Evolutionary conservation across 2,797 vertebrate genomes (phyloP).

Genomic region (Myotis planiceps): DNA sequence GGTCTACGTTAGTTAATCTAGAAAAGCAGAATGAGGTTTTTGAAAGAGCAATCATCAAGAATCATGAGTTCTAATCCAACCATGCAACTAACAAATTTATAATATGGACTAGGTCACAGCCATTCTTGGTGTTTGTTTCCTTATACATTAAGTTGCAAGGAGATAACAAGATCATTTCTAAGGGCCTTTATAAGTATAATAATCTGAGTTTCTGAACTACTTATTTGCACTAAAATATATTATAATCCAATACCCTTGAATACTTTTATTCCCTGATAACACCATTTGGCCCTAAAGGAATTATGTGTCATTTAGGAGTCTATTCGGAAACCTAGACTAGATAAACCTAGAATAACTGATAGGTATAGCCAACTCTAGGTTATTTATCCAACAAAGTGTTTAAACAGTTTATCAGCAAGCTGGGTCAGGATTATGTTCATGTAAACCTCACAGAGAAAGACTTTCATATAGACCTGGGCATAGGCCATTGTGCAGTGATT

Average conservation of each 20-base stretch:
- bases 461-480: neutral
- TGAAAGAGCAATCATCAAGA: neutral
- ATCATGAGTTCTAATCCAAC: neutral
- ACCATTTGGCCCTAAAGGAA: neutral
- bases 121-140: neutral
- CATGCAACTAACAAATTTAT: neutral
- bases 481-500: neutral
- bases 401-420: neutral
- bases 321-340: neutral
- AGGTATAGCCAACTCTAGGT: neutral
- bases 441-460: neutral
- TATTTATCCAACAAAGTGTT: neutral
- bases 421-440: neutral
- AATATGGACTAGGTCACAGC: neutral
- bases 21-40: neutral
- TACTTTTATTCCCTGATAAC: neutral
- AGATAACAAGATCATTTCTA: neutral
- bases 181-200: neutral
- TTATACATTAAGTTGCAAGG: neutral
- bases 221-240: neutral
- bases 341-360: neutral
- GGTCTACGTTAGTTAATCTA: neutral
- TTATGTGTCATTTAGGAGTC: neutral
- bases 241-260: neutral
- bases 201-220: neutral